Base-by-base conservation (phyloP, 1,140 invertebrate genomes). In the Macrobrachium rosenbergii region DNA sequence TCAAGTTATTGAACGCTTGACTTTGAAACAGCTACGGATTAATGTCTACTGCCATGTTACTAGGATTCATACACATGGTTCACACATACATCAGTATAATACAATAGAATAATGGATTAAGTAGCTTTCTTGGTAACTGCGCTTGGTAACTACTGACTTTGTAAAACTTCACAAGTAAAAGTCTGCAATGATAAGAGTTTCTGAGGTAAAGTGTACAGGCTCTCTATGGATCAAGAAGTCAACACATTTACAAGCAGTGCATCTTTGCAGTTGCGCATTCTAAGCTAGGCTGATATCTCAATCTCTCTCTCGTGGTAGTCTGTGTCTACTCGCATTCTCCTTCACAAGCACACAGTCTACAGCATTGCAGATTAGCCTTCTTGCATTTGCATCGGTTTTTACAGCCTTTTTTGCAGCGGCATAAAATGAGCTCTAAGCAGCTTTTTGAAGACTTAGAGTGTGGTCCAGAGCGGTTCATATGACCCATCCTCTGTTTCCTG, bases 351-450 rank as follows among this genome's bases (percentile, higher is more conserved):
- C 63, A 83, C 16, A 59, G 58, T 23, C n/a, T 10, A n/a, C n/a
- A 77, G 43, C 72, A 77, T 37, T 62, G 58, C 14, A 84, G 43
- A 77, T 16, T 17, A 63, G 72, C 75, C 37, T 67, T 77, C 28
- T 43, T 67, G 62, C 83, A 85, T 72, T 85, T 78, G 75, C 60
- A 85, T 60, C 17, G 16, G 59, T 28, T 72, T 85, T 21, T 77
- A 75, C 75, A 85, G 59, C 73, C 59, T 60, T 52, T 77, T 78
- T 77, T 78, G 37, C 73, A 85, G 17, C 75, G 16, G 63, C 73
- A 78, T 14, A 12, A 78, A 19, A 84, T 16, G 2, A 85, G 75
- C 52, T 85, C 37, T n/a, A 37, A 43, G 52, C 11, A 85, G 58
- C 45, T 43, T 63, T 45, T 58, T 52, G 52, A 76, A 21, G 62